Conservation (phyloP, 2,888 invertebrate species). For the Philaethria dido region DNA sequence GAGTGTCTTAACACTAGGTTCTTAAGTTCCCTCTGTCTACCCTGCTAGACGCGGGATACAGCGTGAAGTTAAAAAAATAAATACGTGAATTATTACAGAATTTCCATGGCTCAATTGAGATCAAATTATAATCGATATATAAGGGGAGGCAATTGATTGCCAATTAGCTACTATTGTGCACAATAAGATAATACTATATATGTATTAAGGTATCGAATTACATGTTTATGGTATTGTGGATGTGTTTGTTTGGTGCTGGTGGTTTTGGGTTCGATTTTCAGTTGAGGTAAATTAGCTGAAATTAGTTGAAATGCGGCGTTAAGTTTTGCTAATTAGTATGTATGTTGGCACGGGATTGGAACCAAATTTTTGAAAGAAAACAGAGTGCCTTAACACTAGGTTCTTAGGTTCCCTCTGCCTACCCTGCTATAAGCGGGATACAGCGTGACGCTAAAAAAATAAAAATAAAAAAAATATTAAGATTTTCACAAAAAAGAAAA, state of each 20-base stretch:
- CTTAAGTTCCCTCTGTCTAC: too few relatives aligned
- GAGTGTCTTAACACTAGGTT: too few relatives aligned
- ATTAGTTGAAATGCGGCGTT: not conserved
- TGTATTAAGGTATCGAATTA: slow-evolving; percentile 17
- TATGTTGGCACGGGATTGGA: too few relatives aligned
- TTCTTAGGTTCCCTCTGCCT: too few relatives aligned
- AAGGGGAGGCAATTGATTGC: slow-evolving; percentile 48
- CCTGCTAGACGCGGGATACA: too few relatives aligned
- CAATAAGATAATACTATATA: slow-evolving; percentile 32
- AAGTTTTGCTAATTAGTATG: not conserved
- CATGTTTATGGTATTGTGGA: not conserved
- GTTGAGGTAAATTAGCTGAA: not conserved
- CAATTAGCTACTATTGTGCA: slow-evolving; percentile 49
- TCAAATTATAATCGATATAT: slow-evolving; percentile 28
- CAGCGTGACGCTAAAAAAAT: too few relatives aligned
- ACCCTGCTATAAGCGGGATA: too few relatives aligned
- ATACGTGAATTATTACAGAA: slow-evolving; percentile 7
- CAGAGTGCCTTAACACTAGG: too few relatives aligned
- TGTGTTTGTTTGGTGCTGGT: not conserved
- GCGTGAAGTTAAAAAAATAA: too few relatives aligned
- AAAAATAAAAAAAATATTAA: too few relatives aligned
- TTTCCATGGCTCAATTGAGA: slow-evolving; percentile 4
- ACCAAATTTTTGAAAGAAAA: too few relatives aligned
- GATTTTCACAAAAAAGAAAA: too few relatives aligned
- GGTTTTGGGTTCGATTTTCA: not conserved